Base-by-base conservation (phyloP, 2,888 invertebrate species). In the Heliconius ethilla region DNA sequence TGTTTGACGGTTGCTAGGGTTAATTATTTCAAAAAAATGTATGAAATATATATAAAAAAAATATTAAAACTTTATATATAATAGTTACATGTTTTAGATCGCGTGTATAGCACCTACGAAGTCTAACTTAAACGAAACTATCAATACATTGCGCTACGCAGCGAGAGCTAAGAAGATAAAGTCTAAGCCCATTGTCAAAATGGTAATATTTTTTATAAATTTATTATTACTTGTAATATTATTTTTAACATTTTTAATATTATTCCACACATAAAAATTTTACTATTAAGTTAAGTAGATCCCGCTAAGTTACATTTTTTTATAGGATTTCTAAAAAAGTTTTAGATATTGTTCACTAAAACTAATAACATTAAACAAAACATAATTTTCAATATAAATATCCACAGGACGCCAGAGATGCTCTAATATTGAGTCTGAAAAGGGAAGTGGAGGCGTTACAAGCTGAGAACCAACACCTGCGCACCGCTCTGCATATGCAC, bases 21-120 rank as follows among this genome's bases (percentile, higher is more conserved):
- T 51, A 22, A 51, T 51, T 22, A 18, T 18, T 51, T 1, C 2
- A 22, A 51, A 51, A 51, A 51, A 51, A 51, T 1, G 1, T 15
- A 6, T 5, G 18, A 51, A 51, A 51, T 51, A 51, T 51, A 7
- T 18, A 7, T n/a, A 22, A 62, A 62, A 33, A 63, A 27, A 59
- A 22, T 22, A n/a, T 67, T 37, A 5, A 51, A 22, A 51, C 6
- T 18, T 51, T 51, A 51, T 51, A 18, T 18, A 22, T 18, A 22
- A 51, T 18, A 18, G 15, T 51, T 18, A 51, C 7, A 18, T 63
- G 29, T 80, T 82, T 29, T 92, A 98, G 98, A 98, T 99, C 85
- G 99, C 99, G 1, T 99, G 99, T 87, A 97, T 99, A 82, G 98
- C 99, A 0, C 98, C 99, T 0, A 97, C 98, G 0, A 96, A 96